These are phyloP conservation scores for Mus spicilegus DNA, from an alignment of 2,113 vertebrate species.

Conservation along the genomic window DNA sequence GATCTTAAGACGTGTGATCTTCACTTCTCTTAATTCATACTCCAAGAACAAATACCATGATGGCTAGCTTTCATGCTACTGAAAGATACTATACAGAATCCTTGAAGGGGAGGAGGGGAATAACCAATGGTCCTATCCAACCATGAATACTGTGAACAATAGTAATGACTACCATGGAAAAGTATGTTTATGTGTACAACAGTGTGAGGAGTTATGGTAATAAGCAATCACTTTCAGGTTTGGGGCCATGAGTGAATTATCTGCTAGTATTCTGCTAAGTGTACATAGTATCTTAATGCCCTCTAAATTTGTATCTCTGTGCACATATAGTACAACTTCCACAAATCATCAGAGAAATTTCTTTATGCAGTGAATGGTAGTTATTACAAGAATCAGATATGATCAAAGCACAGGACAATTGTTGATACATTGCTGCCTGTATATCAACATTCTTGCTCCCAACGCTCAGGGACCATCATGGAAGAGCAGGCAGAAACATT, in stretches of 20 bases:
- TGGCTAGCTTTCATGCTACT: not conserved
- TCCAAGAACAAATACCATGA: not conserved
- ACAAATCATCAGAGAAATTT: not conserved
- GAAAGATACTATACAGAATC: not conserved
- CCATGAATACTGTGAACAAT: not conserved
- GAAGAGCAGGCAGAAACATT: not conserved
- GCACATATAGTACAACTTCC: too few species aligned
- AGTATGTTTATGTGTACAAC: not conserved
- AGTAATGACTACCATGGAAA: not conserved
- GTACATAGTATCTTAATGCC: not conserved
- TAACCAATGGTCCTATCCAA: not conserved
- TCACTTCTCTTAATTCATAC: not conserved
- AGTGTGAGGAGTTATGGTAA: too few species aligned
- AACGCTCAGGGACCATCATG: not conserved
- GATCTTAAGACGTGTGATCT: not conserved
- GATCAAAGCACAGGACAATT: not conserved
- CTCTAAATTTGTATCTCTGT: not conserved
- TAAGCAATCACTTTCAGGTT: not conserved
- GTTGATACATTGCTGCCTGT: not conserved
- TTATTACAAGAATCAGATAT: not conserved
- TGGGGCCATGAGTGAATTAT: not conserved
- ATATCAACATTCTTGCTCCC: too few species aligned
- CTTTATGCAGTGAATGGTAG: not conserved
- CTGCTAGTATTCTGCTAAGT: not conserved
- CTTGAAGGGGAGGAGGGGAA: fast-evolving